These are phyloP conservation scores for Macaria notata DNA, from an alignment of 2,888 invertebrate species.

Conservation along the genomic window DNA sequence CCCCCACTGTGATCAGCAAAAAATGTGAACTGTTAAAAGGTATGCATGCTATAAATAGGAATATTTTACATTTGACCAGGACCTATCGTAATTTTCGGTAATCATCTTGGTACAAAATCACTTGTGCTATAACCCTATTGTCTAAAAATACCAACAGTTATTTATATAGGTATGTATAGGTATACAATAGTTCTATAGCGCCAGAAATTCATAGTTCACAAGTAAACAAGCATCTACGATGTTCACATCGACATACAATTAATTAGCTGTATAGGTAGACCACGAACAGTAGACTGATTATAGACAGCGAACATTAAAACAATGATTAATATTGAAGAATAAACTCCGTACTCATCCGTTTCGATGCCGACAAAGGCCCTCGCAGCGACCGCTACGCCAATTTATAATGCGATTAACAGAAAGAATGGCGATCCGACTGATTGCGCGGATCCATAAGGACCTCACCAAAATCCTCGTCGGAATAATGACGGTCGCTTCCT, in stretches of 20 bases:
- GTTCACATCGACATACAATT: constrained; percentile 7
- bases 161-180: no score
- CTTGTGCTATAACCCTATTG: no score
- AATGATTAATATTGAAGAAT: constrained; percentile 65
- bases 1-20: no score
- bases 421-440: constrained; percentile 71
- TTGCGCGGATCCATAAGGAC: constrained; percentile 66
- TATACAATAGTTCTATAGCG: no score
- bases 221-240: constrained; percentile 3
- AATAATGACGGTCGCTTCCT: constrained; percentile 58
- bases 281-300: constrained; percentile 55
- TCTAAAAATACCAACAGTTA: no score
- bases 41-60: no score
- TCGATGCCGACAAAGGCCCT: constrained; percentile 71
- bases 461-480: constrained; percentile 57
- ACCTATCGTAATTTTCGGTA: no score
- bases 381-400: constrained; percentile 65
- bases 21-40: no score
- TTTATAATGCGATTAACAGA: constrained; percentile 79
- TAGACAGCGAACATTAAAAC: constrained; percentile 59
- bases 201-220: no score
- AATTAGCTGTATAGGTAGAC: constrained; percentile 12
- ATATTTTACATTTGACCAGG: no score
- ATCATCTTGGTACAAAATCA: no score
- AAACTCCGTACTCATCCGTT: constrained; percentile 61